Evolutionary conservation across 2,888 invertebrate genomes (phyloP).

Genomic region (Heliconius sara): DNA sequence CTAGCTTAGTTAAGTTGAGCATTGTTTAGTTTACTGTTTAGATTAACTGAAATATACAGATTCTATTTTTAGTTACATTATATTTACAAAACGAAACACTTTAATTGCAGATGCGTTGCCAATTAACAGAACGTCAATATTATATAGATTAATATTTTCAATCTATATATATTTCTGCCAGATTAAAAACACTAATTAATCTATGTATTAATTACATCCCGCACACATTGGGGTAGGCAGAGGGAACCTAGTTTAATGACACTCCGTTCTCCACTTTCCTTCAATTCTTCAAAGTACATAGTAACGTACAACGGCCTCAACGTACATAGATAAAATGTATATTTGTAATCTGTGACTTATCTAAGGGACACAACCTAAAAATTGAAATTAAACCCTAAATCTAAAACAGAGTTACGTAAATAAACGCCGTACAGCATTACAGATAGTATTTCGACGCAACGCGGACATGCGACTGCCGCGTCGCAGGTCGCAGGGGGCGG

Average conservation of each 20-base stretch:
- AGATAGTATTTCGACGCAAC: constrained; percentile 59
- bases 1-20: constrained; percentile 2
- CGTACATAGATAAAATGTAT: not conserved
- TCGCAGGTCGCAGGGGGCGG: constrained; percentile 60
- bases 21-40: constrained; percentile 8
- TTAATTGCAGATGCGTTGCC: too few species aligned
- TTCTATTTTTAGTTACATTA: not conserved
- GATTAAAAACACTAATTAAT: not conserved
- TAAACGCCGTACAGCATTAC: constrained; percentile 47
- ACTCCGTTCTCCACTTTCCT: too few species aligned
- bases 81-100: not conserved
- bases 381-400: not conserved
- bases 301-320: not conserved
- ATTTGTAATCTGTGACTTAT: not conserved
- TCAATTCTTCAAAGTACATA: too few species aligned
- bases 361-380: not conserved
- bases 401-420: not conserved
- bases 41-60: not conserved
- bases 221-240: too few species aligned
- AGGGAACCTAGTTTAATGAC: too few species aligned
- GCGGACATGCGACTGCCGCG: constrained; percentile 61
- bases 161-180: not conserved
- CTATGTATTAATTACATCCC: too few species aligned
- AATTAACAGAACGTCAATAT: not conserved
- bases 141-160: not conserved